Evolutionary conservation across 2,113 vertebrate species (phyloP).

Genomic region (Siphamia tubifer): DNA sequence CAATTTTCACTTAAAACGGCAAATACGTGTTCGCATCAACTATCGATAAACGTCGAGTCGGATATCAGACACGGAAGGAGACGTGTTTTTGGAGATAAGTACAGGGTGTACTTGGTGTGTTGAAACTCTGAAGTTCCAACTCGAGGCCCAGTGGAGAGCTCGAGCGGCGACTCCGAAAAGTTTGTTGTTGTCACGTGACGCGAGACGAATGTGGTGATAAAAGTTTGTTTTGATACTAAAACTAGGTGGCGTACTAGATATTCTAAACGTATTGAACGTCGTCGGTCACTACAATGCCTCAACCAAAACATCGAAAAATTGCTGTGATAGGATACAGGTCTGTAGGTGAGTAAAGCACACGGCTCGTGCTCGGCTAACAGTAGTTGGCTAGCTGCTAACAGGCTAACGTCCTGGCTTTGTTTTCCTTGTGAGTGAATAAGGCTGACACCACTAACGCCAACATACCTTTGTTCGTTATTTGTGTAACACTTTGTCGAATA

Average conservation of each 20-base stretch:
- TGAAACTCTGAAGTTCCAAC: conserved; percentile 40
- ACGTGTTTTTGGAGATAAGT: not conserved
- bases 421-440: conserved; percentile 30
- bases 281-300: conserved; percentile 72
- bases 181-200: conserved; percentile 88
- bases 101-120: conserved; percentile 18
- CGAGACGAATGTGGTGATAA: conserved; percentile 77
- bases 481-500: not conserved
- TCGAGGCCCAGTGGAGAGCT: conserved; percentile 65
- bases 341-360: conserved; percentile 77
- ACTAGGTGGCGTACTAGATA: conserved; percentile 30
- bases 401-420: conserved; percentile 66
- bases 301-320: conserved; percentile 82
- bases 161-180: conserved; percentile 71
- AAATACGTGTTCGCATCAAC: not conserved
- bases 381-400: conserved; percentile 56
- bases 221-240: conserved; percentile 72
- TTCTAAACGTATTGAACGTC: not conserved
- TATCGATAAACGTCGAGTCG: not conserved
- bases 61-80: not conserved
- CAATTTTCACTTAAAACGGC: not conserved
- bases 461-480: not conserved
- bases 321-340: conserved; percentile 84
- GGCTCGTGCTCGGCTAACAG: conserved; percentile 45
- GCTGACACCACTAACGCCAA: not conserved